Base-by-base conservation (phyloP, 2,113 vertebrate species). In the Leptobrachium ailaonicum region DNA sequence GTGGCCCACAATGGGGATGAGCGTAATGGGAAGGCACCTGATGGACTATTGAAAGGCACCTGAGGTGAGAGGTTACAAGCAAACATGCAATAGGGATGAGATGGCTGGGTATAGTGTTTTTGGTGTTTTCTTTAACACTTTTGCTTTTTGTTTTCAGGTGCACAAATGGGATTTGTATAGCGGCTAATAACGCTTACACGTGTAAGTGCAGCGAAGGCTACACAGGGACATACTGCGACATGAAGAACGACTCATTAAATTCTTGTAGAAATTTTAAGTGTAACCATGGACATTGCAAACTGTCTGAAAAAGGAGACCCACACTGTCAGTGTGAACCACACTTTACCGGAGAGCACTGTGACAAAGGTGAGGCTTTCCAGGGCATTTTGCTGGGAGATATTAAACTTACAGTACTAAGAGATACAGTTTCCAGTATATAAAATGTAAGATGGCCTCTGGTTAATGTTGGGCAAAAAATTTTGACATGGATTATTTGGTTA, bases 191-290 rank as follows among this genome's bases (percentile, higher is more conserved):
- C 64, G 91, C 94, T 0, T 96, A 97, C 82, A 88, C 89, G 75
- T 99, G 98, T 82, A 93, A 91, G 84, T 99, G 98, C 85, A 82
- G 32, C 0, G 94, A 96, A 60, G 96, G 96, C 86, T 99, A 95
- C 68, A 84, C 88, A 0, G 97, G 97, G 77, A 88, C 64, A 64
- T 91, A 92, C 87, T 98, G 97, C 2, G 95, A 99, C 80, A 89
- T 85, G 80, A 92, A 86, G 81, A 95, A 94, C 79, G 94, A 97
- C 41, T 92, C 94, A 10, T 74, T 83, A 1, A 87, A 1, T 2
- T 90, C 93, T 86, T 99, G 98, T 89, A 92, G 93, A 83, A 91
- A 91, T 88, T 83, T 91, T 76, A 94, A 92, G 82, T 99, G 98
- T 74, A 92, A 85, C 75, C 94, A 95, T 0, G 98, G 98, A 20